These are phyloP conservation scores for Grallaria varia DNA, from an alignment of 2,113 vertebrate genomes.

Conservation along the genomic window DNA sequence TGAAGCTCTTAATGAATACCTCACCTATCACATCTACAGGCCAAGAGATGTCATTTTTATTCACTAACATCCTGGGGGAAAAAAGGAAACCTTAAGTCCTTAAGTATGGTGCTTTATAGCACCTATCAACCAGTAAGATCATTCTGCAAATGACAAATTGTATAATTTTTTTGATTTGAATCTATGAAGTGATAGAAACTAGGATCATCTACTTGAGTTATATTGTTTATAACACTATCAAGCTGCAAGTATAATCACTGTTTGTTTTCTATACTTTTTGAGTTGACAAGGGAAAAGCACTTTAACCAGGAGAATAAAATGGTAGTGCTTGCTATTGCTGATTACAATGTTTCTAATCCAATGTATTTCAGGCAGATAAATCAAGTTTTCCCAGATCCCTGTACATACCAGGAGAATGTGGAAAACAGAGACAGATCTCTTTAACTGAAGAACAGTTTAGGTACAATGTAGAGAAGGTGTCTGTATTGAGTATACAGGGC, in stretches of 20 bases:
- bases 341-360: not conserved
- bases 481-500: not conserved
- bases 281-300: not conserved
- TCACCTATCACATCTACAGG: not conserved
- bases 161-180: not conserved
- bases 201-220: slow-evolving; percentile 3
- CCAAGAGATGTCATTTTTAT: not conserved
- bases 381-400: not conserved
- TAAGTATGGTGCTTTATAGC: not conserved
- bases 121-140: not conserved
- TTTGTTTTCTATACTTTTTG: not conserved
- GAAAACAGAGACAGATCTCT: not conserved
- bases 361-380: not conserved
- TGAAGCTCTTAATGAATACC: not conserved
- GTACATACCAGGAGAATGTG: not conserved
- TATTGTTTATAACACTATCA: slow-evolving; percentile 1
- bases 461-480: not conserved
- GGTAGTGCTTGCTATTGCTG: not conserved
- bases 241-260: not conserved
- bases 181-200: not conserved
- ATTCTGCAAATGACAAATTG: not conserved
- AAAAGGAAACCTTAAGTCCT: not conserved
- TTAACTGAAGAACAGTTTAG: not conserved
- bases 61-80: not conserved
- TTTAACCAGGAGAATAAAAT: not conserved